Evolutionary conservation across 2,888 invertebrate genomes (phyloP).

Genomic region (Chesias legatella): DNA sequence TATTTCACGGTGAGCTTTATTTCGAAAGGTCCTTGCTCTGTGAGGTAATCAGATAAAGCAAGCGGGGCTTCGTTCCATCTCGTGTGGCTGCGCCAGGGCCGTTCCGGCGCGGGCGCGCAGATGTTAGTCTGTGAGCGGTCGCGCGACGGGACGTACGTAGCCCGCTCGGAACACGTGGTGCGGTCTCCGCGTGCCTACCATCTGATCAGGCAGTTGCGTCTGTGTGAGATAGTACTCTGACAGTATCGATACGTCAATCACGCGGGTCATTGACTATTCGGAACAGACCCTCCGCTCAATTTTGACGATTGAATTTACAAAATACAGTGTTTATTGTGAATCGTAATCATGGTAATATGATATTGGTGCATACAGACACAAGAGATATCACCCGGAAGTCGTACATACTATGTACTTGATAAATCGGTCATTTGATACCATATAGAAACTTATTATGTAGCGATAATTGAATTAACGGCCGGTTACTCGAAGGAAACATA

Average conservation of each 20-base stretch:
- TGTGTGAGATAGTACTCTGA: conserved; percentile 22
- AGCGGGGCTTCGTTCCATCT: conserved; percentile 64
- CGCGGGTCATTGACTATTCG: conserved; percentile 40
- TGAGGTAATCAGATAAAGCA: conserved; percentile 72
- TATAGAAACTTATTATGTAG: conserved; percentile 25
- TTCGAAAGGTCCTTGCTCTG: conserved; percentile 77
- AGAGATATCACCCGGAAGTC: conserved; percentile 13
- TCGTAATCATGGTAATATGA: conserved; percentile 13
- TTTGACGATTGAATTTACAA: too few relatives aligned
- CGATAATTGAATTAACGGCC: conserved; percentile 38
- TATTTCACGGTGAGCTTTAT: conserved; percentile 71
- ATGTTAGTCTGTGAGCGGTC: conserved; percentile 62
- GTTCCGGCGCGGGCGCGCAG: conserved; percentile 40
- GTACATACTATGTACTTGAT: conserved; percentile 4
- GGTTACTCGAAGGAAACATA: conserved; percentile 4
- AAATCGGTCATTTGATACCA: conserved; percentile 21
- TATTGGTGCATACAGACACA: background rate
- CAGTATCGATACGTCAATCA: conserved; percentile 34
- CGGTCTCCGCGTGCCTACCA: conserved; percentile 8
- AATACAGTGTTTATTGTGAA: conserved; percentile 19
- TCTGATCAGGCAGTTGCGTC: conserved; percentile 29
- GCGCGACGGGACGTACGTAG: conserved; percentile 66
- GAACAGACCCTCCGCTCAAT: conserved; percentile 27
- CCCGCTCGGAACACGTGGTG: conserved; percentile 39
- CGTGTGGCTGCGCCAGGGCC: conserved; percentile 35